Conservation (phyloP, 2,888 invertebrate species). For the Epistrophe eligans region DNA sequence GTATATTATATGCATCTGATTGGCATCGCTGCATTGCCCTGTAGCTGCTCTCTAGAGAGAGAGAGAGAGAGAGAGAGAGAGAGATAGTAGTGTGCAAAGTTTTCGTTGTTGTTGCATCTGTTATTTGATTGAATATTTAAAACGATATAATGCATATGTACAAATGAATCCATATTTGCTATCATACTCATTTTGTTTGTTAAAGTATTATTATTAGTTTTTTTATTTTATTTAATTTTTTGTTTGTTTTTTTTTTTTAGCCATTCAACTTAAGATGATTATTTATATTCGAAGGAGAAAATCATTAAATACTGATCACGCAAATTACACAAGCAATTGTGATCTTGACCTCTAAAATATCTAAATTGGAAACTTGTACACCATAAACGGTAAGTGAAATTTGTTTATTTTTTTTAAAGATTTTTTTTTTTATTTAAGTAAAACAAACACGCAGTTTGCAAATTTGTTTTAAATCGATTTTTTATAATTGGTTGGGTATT, state of each 20-base stretch:
- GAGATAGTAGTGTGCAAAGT: too few species aligned
- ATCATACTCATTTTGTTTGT: constrained; percentile 13
- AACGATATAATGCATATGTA: background rate
- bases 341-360: constrained; percentile 51
- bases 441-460: background rate
- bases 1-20: constrained; percentile 19
- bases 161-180: background rate
- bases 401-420: background rate
- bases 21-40: background rate
- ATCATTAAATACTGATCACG: constrained; percentile 47
- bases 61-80: background rate
- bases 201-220: background rate
- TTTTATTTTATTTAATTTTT: background rate
- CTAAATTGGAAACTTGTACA: constrained; percentile 21
- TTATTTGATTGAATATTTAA: background rate
- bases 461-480: background rate
- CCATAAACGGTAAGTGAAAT: background rate
- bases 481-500: too few species aligned
- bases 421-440: background rate
- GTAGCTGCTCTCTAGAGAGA: background rate
- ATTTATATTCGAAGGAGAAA: constrained; percentile 22
- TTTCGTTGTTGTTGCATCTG: background rate
- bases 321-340: constrained; percentile 54
- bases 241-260: background rate
- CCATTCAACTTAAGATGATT: background rate